Conservation (phyloP, 2,888 invertebrate genomes). For the Diachrysia chrysitis region DNA sequence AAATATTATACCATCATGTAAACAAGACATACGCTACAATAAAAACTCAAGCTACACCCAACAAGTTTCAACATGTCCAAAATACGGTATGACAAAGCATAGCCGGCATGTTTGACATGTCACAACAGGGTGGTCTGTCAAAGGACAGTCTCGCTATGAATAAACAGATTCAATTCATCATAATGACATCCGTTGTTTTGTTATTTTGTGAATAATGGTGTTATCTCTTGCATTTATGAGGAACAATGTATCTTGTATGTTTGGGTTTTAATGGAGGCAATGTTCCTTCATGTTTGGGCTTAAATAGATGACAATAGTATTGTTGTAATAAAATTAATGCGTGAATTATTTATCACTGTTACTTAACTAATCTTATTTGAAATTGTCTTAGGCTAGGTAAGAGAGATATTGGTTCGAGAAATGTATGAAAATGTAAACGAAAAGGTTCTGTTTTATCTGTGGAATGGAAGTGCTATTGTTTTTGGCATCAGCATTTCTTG, state of each 20-base stretch:
- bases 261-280: neutral
- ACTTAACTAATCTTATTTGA: no score
- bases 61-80: slow-evolving; percentile 17
- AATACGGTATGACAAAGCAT: slow-evolving; percentile 30
- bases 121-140: slow-evolving; percentile 29
- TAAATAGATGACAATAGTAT: neutral
- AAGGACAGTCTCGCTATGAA: slow-evolving; percentile 31
- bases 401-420: no score
- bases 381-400: no score
- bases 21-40: neutral
- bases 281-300: neutral
- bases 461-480: no score
- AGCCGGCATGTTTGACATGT: slow-evolving; percentile 19
- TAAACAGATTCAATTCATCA: slow-evolving; percentile 30
- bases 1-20: no score
- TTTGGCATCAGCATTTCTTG: no score
- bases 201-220: neutral
- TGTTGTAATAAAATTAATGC: neutral
- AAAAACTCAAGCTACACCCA: neutral
- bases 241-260: neutral
- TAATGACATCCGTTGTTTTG: slow-evolving; percentile 3
- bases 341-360: no score
- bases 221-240: neutral
- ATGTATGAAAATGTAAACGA: no score
- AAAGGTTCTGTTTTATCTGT: no score